These are phyloP conservation scores for Scopus umbretta DNA, from an alignment of 2,113 vertebrate genomes.

Conservation along the genomic window DNA sequence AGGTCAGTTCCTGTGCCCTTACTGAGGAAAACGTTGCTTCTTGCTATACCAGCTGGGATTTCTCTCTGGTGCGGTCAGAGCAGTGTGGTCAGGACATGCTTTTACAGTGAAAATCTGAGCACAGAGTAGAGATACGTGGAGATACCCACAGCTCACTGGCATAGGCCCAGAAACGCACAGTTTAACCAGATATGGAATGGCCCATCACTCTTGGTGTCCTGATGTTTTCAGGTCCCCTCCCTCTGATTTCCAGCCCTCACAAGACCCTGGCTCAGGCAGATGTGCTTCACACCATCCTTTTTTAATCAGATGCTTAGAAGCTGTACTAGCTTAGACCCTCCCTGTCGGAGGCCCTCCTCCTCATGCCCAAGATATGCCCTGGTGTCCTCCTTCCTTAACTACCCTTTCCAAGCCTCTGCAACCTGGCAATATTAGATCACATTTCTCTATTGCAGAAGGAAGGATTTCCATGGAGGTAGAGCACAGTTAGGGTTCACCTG, in stretches of 20 bases:
- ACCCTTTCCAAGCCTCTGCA: neutral
- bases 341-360: neutral
- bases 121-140: neutral
- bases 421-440: neutral
- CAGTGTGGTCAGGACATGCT: neutral
- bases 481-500: neutral
- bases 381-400: neutral
- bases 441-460: neutral
- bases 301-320: neutral
- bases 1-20: neutral
- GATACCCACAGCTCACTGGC: neutral
- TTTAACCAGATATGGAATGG: neutral
- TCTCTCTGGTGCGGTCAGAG: neutral
- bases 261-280: neutral
- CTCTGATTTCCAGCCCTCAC: neutral
- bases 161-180: neutral
- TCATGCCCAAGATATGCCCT: neutral
- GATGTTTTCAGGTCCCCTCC: neutral
- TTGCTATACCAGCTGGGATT: neutral
- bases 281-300: neutral
- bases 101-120: neutral
- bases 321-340: neutral
- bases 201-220: neutral
- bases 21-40: neutral
- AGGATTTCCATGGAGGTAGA: neutral